Conservation (phyloP, 1,140 invertebrate species). For the Hylaeus volcanicus region DNA sequence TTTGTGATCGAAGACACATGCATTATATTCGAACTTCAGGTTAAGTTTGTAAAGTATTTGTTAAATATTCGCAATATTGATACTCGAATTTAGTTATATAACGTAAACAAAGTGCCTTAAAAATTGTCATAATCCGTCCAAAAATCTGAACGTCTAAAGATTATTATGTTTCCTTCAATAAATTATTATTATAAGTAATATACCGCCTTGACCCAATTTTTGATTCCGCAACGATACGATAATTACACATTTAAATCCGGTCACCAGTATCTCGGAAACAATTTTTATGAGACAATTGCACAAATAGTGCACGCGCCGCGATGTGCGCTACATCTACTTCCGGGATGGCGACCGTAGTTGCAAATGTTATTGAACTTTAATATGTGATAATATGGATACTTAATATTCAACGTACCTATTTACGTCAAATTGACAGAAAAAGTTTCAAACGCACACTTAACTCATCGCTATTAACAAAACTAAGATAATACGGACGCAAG, state of each 20-base stretch:
- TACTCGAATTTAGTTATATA: constrained; percentile 26
- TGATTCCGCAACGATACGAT: constrained; percentile 3
- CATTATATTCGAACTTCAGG: constrained; percentile 25
- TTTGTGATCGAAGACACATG: not conserved
- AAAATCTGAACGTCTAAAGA: not conserved
- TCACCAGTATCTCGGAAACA: constrained; percentile 16
- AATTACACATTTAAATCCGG: constrained; percentile 15
- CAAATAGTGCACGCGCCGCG: not conserved
- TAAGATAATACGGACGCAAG: too few species aligned
- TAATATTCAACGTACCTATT: not conserved
- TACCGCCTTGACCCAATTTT: constrained; percentile 32
- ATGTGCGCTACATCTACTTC: constrained; percentile 43
- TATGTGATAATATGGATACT: constrained; percentile 45
- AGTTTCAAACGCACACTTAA: not conserved
- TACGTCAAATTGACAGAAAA: not conserved
- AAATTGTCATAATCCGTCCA: constrained; percentile 48
- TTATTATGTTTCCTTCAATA: constrained; percentile 42
- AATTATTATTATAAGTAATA: constrained; percentile 58
- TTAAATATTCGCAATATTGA: constrained; percentile 43
- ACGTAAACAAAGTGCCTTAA: constrained; percentile 39
- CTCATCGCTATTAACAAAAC: too few species aligned
- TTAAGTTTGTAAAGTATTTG: constrained; percentile 59
- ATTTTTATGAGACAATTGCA: not conserved
- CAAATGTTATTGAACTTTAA: constrained; percentile 64
- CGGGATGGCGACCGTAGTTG: constrained; percentile 30